Evolutionary conservation across 2,888 invertebrate species (phyloP), one percentile per base, ranked within the genome.

Genomic region (Antheraea assamensis): DNA sequence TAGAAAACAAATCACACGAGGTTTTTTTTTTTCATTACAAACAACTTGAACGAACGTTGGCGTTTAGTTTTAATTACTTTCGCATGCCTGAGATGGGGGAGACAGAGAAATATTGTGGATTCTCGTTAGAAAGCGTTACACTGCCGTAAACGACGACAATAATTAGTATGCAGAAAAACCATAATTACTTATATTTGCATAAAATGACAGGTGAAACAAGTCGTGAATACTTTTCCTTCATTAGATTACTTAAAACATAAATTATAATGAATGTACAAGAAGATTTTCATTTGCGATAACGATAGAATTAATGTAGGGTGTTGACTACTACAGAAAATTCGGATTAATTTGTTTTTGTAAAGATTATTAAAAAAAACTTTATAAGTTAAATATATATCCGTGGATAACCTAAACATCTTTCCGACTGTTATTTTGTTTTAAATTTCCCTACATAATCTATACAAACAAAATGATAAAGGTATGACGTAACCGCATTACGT

Each of bases 61-160:
- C 31, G 68, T 68, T 35, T 68, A 66, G 66, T 71, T 76, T 72
- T 90, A 90, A 92, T 92, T 90, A 89, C 88, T 87, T 91, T 89
- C 92, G 92, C 92, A 92, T 92, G 92, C 91, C 88, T 88, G 84
- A 87, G 84, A 82, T 78, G 76, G 79, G 78, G 82, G 81, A 82
- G 82, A 80, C 79, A 82, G 79, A 85, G 88, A 88, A 88, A 88
- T 83, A 80, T 82, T 80, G 82, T 76, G 80, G 79, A 89, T 90
- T 90, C 88, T 86, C 87, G 87, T 89, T 89, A 82, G 91, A 92
- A 92, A 92, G 91, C 86, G 84, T 75, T 82, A 76, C 82, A 21
- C 73, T 82, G 76, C 82, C 35, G 74, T 78, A 81, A 83, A 78
- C 80, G 81, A 76, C 75, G 76, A 75, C 72, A 74, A 76, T 7